Evolutionary conservation across 2,113 vertebrate genomes (phyloP).

Genomic region (Melospiza georgiana): DNA sequence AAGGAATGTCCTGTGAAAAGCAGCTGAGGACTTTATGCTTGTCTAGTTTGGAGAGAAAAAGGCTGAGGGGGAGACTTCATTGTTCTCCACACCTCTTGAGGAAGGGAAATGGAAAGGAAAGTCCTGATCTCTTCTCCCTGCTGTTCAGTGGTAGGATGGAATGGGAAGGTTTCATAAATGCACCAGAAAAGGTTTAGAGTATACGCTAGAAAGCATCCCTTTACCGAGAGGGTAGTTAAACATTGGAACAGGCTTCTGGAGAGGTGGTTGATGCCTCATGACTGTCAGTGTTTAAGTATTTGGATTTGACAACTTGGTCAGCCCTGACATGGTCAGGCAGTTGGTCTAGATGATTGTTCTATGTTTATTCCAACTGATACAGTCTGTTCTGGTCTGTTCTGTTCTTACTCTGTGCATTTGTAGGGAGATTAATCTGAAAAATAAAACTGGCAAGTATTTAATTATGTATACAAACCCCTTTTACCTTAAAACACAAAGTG

Average conservation of each 20-base stretch:
- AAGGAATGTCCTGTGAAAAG: neutral
- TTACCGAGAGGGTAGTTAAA: neutral
- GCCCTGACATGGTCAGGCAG: neutral
- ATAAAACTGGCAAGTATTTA: neutral
- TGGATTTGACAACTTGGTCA: neutral
- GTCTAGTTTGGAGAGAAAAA: neutral
- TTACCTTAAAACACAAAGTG: neutral
- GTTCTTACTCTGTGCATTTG: neutral
- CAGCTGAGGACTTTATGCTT: neutral
- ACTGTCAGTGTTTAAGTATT: neutral
- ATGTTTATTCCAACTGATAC: neutral
- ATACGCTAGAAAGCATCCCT: neutral
- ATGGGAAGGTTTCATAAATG: neutral
- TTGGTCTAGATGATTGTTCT: neutral
- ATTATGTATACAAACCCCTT: neutral
- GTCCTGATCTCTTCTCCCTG: neutral
- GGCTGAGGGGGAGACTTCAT: neutral
- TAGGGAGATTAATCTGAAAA: neutral
- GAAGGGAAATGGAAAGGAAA: neutral
- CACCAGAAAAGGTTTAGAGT: neutral
- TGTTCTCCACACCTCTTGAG: neutral
- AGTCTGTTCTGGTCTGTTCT: neutral
- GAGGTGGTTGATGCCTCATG: neutral
- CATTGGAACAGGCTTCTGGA: neutral
- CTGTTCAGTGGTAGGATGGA: fast-evolving